Evolutionary conservation across 2,113 vertebrate genomes (phyloP).

Genomic region (Ceyx cyanopectus): DNA sequence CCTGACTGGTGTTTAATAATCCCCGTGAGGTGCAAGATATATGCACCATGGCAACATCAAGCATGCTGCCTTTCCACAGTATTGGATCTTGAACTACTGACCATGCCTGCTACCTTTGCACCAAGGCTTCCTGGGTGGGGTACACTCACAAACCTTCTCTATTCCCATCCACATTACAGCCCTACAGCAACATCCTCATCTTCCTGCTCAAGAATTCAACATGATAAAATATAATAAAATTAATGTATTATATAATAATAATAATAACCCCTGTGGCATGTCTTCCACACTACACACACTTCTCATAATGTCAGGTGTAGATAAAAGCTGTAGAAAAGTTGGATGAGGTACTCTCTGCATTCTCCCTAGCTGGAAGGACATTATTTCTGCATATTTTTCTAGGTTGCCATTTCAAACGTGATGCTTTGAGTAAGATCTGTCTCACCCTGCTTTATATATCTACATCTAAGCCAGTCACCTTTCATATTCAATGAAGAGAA

Average conservation of each 20-base stretch:
- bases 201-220: too few species aligned
- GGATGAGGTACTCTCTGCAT: neutral
- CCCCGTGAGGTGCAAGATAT: neutral
- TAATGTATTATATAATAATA: too few species aligned
- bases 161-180: too few species aligned
- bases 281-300: neutral
- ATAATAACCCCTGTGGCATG: neutral
- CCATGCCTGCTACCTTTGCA: neutral
- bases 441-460: conserved; percentile 34
- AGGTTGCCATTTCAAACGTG: conserved; percentile 11
- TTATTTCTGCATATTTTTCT: conserved; percentile 21
- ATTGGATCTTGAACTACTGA: neutral
- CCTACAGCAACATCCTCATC: too few species aligned
- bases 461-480: conserved; percentile 35
- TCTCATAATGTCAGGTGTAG: neutral
- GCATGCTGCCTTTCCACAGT: neutral
- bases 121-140: neutral
- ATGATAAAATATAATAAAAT: too few species aligned
- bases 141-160: neutral
- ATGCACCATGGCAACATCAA: neutral
- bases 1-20: neutral
- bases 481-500: conserved; percentile 44
- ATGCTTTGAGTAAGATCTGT: conserved; percentile 38
- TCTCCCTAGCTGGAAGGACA: neutral
- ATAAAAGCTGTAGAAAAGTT: neutral